Evolutionary conservation across 2,797 vertebrate genomes (phyloP), one percentile per base, ranked within the genome.

Genomic region (Melanotaenia pygmaea): DNA sequence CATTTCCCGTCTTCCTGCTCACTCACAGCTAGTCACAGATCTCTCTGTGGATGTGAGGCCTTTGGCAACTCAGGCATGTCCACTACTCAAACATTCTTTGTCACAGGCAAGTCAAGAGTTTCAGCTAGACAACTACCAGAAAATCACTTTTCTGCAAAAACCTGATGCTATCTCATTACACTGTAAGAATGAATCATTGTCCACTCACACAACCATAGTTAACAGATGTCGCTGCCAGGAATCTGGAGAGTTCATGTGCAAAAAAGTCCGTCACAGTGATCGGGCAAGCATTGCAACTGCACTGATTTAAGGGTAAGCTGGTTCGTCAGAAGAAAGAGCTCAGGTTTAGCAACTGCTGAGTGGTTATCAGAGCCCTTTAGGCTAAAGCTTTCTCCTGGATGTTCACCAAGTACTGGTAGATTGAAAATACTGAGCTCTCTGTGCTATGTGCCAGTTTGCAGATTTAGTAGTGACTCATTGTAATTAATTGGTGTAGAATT

Each of bases 311-410:
- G 78, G 76, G 51, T 91, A 86, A 87, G 78, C 81, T 78, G 74
- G 84, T 91, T 89, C 80, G 77, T 89, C 86, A 72, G 70, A 90
- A 45, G 83, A 87, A 88, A 88, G 77, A 91, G 88, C 90, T 92
- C 89, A 86, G 86, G 91, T 91, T 92, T 77, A 86, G 84, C 64
- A 82, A 74, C 74, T 83, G 86, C 64, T 88, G 88, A 92, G 80
- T 83, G 91, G 93, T 92, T 93, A 92, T 90, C 83, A 70, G 76
- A 73, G 89, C 85, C 93, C 70, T 88, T 84, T 79, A 75, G 78
- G 78, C 80, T 88, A 90, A 92, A 92, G 82, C 91, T 92, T 88
- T 91, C 75, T 85, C 80, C 82, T 94, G 91, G 92, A 93, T 81
- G 34, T 70, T 85, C 76, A 89, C 90, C 92, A 94, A 92, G 76